Percentiles rank a stretch among this genome's conserved stretches.
These are phyloP conservation scores for Daphoenositta chrysoptera DNA, from an alignment of 2,113 vertebrate genomes.

Conservation along the genomic window DNA sequence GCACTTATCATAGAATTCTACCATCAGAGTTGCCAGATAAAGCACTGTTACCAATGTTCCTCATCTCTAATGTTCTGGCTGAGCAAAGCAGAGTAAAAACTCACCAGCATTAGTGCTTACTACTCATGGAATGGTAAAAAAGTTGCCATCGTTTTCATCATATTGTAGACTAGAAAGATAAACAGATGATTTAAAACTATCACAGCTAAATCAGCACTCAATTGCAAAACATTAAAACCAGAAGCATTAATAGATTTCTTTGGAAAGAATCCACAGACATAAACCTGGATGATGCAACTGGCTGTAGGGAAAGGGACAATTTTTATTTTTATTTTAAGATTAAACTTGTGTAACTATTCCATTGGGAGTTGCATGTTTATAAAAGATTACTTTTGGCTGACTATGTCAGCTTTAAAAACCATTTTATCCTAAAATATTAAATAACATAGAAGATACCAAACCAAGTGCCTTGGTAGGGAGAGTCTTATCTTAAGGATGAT, in stretches of 20 bases:
- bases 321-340: not conserved
- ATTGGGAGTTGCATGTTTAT: not conserved
- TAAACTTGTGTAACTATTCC: not conserved
- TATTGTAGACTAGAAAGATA: not conserved
- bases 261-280: not conserved
- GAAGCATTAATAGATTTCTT: not conserved
- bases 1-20: not conserved
- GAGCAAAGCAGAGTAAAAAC: not conserved
- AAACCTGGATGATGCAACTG: not conserved
- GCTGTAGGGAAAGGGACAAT: not conserved
- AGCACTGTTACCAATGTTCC: not conserved
- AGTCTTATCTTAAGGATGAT: not conserved
- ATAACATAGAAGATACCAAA: not conserved
- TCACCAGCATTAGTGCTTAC: not conserved
- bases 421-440: constrained; percentile 10
- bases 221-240: not conserved
- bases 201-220: not conserved
- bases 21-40: not conserved
- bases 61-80: not conserved
- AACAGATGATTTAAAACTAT: not conserved
- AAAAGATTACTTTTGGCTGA: not conserved
- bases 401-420: not conserved
- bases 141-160: not conserved
- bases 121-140: not conserved
- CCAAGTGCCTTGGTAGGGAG: not conserved